Evolutionary conservation across 2,888 invertebrate species (phyloP), one percentile per base, ranked within the genome.

Genomic region (Tenthredo mesomela): DNA sequence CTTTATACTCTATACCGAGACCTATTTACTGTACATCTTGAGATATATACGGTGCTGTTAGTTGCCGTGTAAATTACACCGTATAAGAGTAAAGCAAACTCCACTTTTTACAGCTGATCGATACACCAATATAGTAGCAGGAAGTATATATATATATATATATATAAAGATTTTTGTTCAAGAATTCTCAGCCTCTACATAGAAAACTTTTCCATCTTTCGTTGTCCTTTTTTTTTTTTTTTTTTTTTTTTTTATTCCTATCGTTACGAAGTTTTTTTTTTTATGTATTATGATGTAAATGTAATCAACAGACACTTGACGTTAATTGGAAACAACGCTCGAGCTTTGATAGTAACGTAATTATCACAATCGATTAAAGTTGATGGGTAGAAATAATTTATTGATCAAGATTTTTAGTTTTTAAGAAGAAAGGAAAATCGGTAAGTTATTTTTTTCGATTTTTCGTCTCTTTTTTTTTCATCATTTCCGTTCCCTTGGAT

Each of bases 41-140:
- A 4, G 18, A n/a, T 50, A 73, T 12, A n/a, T 73, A 77, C 77
- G 77, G n/a, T 54, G 37, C n/a, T 40, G 70, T 71, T 71, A 71
- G 70, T 10, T 54, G 21, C 18, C 54, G 77, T 77, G 77, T 54
- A 77, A 50, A 77, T 77, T 77, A 50, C 54, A 54, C 33, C 77
- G 54, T 54, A 33, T 54, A 77, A 54, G 54, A 29, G 77, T 77
- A 15, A 77, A 77, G 54, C 77, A 33, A 29, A 77, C 77, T 77
- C n/a, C 54, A 29, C n/a, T 54, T 50, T 77, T 54, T 77, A 47
- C 33, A 54, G 3, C 50, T 37, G 29, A 33, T 54, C 77, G 15
- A 50, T 25, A 15, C n/a, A 7, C n/a, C 33, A 9, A 18, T n/a
- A 61, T 61, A 12, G 21, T 25, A 10, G 10, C 15, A 77, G 33